Evolutionary conservation across 2,113 vertebrate genomes (phyloP).

Genomic region (Ctenodactylus gundi): DNA sequence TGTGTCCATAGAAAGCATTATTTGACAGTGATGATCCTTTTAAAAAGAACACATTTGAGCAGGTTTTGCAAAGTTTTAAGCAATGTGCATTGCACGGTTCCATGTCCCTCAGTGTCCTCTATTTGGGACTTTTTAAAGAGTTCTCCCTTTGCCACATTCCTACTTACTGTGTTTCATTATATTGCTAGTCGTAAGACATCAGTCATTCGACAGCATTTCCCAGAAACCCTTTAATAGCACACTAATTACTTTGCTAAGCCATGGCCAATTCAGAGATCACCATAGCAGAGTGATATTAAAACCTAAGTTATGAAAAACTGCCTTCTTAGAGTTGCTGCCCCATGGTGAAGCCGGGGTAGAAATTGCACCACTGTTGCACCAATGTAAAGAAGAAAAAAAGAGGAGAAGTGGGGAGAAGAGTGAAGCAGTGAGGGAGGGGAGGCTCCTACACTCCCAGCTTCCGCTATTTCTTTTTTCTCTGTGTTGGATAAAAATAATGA

Average conservation of each 20-base stretch:
- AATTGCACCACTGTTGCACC: neutral
- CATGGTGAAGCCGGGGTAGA: neutral
- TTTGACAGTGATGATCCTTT: neutral
- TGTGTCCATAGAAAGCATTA: neutral
- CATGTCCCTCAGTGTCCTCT: neutral
- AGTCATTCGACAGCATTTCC: neutral
- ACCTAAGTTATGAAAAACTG: neutral
- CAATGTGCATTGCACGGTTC: neutral
- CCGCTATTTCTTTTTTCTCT: neutral
- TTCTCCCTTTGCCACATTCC: conserved; percentile 1
- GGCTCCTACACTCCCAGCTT: rapidly evolving
- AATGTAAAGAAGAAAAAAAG: too few relatives aligned
- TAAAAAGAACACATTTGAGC: neutral
- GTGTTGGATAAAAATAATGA: neutral
- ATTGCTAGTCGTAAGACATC: neutral
- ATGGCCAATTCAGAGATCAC: neutral
- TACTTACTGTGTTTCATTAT: conserved; percentile 33
- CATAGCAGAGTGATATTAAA: neutral
- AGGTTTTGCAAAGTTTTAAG: conserved; percentile 23
- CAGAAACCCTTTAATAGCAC: conserved; percentile 30
- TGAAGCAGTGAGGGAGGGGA: rapidly evolving
- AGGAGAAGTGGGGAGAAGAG: rapidly evolving
- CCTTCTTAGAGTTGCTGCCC: neutral
- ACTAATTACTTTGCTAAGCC: conserved; percentile 47
- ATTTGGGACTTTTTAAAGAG: neutral